Evolutionary conservation across 2,888 invertebrate genomes (phyloP), one percentile per base, ranked within the genome.

Genomic region (Drosophila formosana): DNA sequence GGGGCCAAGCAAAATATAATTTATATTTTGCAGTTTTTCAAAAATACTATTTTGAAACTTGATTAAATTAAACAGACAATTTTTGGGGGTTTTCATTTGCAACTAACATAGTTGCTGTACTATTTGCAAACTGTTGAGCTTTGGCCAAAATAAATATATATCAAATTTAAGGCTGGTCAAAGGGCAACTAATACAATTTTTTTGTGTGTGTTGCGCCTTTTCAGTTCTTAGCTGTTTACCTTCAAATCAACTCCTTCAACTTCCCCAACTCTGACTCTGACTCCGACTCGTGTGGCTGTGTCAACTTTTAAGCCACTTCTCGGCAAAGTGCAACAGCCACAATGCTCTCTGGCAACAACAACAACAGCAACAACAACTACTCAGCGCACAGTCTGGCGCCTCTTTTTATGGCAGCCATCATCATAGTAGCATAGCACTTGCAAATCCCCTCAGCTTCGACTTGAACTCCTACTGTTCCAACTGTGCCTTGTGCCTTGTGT

Each of bases 381-480:
- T 84, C 69, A 68, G 67, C 53, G 80, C 84, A 82, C 82, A 82
- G 82, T 82, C 82, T 82, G 84, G 73, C 88, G 82, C 82, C 79
- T 87, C 88, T 81, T 82, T 82, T 82, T 87, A 87, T 84, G 73
- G 79, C 82, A 76, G 55, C 58, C 30, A 30, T 30, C 30, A 30
- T 30, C 81, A 72, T 30, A 37, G 37, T n/a, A n/a, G 37, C 49
- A 69, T 18, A 30, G 57, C 49, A 72, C 60, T 75, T 72, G 72
- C 60, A 65, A 71, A 53, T 41, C 11, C 57, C 39, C 26, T 49
- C 34, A 34, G 50, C 34, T 32, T 51, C 34, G 11, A 25, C 39
- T 18, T 37, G n/a, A 13, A 34, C 30, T 25, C 47, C 55, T 6
- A 37, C 34, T 8, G 34, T 8, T 50, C 52, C 6, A 37, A 43